Percentiles rank a stretch among this genome's conserved stretches.
phyloP scores from a whole-genome alignment of 2,888 invertebrate genomes.

The Eugnorisma glareosa region DNA sequence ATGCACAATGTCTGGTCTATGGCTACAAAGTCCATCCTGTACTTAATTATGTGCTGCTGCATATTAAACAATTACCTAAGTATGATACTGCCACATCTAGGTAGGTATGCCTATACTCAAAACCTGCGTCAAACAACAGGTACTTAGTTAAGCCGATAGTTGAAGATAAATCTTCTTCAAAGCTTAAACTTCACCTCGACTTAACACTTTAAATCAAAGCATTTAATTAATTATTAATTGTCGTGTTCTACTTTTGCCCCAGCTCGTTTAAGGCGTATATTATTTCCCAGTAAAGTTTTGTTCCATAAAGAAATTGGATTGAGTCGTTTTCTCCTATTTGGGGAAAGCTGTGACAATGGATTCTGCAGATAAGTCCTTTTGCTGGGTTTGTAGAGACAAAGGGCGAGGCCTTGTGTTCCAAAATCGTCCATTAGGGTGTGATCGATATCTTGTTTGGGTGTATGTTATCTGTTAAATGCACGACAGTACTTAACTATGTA shows the following conservation, averaged over 20 bases:
- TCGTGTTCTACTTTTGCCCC: neutral
- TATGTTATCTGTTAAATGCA: constrained; percentile 22
- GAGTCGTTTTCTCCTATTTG: neutral
- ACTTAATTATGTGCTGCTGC: neutral
- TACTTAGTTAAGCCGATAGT: neutral
- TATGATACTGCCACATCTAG: neutral
- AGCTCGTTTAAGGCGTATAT: neutral
- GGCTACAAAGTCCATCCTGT: neutral
- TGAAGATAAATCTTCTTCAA: neutral
- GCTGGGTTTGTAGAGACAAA: constrained; percentile 39
- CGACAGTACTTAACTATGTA: neutral
- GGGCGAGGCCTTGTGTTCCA: constrained; percentile 11
- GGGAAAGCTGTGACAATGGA: constrained; percentile 14
- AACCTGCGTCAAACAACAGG: neutral
- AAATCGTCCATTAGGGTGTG: constrained; percentile 35
- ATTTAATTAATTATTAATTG: neutral
- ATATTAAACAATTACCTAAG: neutral
- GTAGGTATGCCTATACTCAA: neutral
- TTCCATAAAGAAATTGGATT: constrained; percentile 7
- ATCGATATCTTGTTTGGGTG: constrained; percentile 31
- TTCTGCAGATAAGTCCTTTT: constrained; percentile 33
- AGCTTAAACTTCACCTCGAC: neutral
- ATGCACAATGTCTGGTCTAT: neutral
- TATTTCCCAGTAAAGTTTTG: constrained; percentile 8
- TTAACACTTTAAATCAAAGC: neutral